Evolutionary conservation across 2,113 vertebrate genomes (phyloP), one percentile per base, ranked within the genome.

Genomic region (Rattus rattus): DNA sequence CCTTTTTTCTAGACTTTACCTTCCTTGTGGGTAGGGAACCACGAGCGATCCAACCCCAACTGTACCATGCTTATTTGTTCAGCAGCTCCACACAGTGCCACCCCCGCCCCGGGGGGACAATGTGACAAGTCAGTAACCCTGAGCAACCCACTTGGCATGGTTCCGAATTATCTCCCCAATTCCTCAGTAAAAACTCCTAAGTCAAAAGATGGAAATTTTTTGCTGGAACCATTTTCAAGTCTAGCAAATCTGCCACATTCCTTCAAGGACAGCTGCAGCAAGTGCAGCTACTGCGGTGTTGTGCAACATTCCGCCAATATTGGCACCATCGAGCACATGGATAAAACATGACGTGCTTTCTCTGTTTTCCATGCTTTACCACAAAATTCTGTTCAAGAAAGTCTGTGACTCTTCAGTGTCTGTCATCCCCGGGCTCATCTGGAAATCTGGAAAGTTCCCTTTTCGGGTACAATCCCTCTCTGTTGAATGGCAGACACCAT

Each of bases 161-260:
- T 80, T 94, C 94, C 89, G 63, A 95, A 76, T 26, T n/a, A 94
- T 56, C 33, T 43, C 72, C 93, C 80, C 85, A 89, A 83, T 79
- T 96, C 91, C 91, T 95, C 95, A 96, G 92, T 85, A 96, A 92
- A 43, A 97, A 97, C 96, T 97, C 93, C 92, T 92, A 81, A 93
- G 95, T 94, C 92, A 95, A 95, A 73, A 97, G 94, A 94, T 79
- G 93, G 93, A 95, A 43, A 97, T 96, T 95, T 97, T 97, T 95
- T 95, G 94, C 94, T 96, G 91, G 92, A 97, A 95, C 88, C 80
- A 79, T 96, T 97, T 98, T 96, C 77, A 95, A 98, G 95, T 94
- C 61, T 49, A 96, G 92, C 96, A 97, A 96, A 97, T 97, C 95
- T 97, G 97, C 97, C 96, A 98, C 97, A 97, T 97, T 98, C 96